phyloP scores from a whole-genome alignment of 2,113 vertebrate species.

The Eudyptes chrysolophus region DNA sequence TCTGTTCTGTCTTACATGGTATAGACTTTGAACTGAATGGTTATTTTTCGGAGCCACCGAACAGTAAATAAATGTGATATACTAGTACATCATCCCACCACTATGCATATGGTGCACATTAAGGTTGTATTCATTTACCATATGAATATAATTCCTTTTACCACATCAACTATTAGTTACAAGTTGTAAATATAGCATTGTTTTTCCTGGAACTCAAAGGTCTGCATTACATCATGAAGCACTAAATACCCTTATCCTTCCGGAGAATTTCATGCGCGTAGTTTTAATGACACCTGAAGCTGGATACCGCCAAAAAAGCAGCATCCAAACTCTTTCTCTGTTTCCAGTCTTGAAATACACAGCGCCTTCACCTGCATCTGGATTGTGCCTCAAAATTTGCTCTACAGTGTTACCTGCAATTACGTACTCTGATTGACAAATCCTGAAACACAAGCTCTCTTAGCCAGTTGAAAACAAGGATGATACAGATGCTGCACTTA shows the following conservation, averaged over 20 bases:
- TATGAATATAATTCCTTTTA: conserved; percentile 82
- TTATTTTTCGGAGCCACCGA: conserved; percentile 73
- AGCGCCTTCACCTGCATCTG: background rate
- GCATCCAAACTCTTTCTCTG: background rate
- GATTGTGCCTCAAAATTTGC: background rate
- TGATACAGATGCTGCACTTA: background rate
- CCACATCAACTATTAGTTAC: conserved; percentile 66
- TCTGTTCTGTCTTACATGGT: conserved; percentile 46
- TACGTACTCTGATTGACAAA: background rate
- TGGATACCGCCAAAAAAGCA: conserved; percentile 26
- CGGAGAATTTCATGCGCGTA: conserved; percentile 61
- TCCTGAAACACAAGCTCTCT: background rate
- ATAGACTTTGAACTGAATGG: conserved; percentile 67
- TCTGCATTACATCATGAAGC: conserved; percentile 66
- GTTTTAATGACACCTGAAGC: conserved; percentile 53
- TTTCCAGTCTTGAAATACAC: background rate
- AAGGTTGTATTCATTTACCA: conserved; percentile 79
- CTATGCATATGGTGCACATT: conserved; percentile 75
- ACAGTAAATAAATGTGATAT: conserved; percentile 86
- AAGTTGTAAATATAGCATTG: conserved; percentile 74
- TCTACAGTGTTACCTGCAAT: background rate
- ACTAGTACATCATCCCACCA: conserved; percentile 78
- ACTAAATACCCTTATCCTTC: conserved; percentile 67
- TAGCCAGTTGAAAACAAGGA: background rate
- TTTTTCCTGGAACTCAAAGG: conserved; percentile 68